phyloP scores from a whole-genome alignment of 2,797 vertebrate species.

The Scolopax bukidnonensis region DNA sequence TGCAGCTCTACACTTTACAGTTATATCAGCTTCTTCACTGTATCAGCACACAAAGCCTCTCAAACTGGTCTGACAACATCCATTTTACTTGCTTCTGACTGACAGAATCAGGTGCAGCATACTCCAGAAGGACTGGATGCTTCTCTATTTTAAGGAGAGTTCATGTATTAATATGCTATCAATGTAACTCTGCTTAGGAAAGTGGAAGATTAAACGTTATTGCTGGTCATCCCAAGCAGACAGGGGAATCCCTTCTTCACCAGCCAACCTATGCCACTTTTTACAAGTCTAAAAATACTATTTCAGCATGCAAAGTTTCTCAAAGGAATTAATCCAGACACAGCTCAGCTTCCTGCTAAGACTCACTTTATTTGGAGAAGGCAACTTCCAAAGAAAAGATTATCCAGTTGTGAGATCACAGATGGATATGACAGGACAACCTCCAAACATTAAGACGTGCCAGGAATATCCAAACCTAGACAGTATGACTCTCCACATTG shows the following conservation, averaged over 20 bases:
- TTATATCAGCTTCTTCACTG: background rate
- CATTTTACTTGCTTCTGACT: slow-evolving; percentile 42
- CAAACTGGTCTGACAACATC: slow-evolving; percentile 4
- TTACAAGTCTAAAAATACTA: background rate
- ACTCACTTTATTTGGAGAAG: background rate
- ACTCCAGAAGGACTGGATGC: slow-evolving; percentile 14
- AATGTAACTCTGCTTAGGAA: background rate
- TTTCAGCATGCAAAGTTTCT: background rate
- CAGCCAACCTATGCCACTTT: background rate
- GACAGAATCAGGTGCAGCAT: slow-evolving; percentile 62
- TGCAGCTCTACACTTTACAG: background rate
- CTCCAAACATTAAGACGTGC: background rate
- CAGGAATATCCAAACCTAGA: background rate
- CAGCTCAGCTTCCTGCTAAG: background rate
- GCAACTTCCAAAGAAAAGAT: background rate
- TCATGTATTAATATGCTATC: slow-evolving; percentile 17
- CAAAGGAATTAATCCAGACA: background rate
- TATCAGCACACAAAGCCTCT: background rate
- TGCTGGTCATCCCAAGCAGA: background rate
- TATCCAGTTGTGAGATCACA: background rate
- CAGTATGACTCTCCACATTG: background rate
- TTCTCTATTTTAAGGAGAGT: slow-evolving; percentile 54
- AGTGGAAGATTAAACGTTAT: background rate
- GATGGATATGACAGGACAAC: background rate
- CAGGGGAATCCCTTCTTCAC: background rate